Evolutionary conservation across 2,797 vertebrate genomes (phyloP).

Genomic region (Selene dorsalis): DNA sequence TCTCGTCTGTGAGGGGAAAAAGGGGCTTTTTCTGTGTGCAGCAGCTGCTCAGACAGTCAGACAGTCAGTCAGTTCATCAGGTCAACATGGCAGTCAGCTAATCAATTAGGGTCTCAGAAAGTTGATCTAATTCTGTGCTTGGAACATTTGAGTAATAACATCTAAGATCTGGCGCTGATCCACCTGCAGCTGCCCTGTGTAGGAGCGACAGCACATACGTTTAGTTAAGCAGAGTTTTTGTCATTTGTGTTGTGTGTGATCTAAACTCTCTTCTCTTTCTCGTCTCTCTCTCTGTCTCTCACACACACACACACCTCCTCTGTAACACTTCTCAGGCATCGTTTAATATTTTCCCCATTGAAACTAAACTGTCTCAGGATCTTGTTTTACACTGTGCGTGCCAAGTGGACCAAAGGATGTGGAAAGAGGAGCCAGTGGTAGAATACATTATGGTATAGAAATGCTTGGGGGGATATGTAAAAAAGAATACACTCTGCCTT

Average conservation of each 20-base stretch:
- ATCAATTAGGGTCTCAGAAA: conserved; percentile 12
- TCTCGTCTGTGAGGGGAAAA: conserved; percentile 35
- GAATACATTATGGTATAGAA: conserved; percentile 10
- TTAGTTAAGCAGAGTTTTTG: background rate
- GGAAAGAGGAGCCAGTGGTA: background rate
- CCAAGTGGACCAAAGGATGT: background rate
- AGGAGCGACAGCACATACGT: background rate
- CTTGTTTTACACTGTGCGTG: conserved; percentile 19
- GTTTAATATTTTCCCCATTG: background rate
- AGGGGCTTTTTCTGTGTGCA: conserved; percentile 16
- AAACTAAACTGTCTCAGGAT: background rate
- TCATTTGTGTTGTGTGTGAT: background rate
- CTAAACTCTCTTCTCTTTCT: background rate
- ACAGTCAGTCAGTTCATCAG: conserved; percentile 13
- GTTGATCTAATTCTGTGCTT: background rate
- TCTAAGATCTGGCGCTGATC: background rate
- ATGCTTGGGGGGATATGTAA: conserved; percentile 18
- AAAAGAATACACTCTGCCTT: conserved; percentile 21
- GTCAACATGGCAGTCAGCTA: conserved; percentile 5
- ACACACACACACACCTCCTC: background rate
- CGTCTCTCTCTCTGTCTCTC: background rate
- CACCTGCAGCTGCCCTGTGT: background rate
- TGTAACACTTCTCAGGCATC: conserved; percentile 6
- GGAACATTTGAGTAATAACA: background rate
- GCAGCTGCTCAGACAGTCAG: conserved; percentile 35